Percentiles rank a stretch among this genome's conserved stretches.
Evolutionary conservation across 1,140 invertebrate species (phyloP).

Genomic region (Galendromus occidentalis): DNA sequence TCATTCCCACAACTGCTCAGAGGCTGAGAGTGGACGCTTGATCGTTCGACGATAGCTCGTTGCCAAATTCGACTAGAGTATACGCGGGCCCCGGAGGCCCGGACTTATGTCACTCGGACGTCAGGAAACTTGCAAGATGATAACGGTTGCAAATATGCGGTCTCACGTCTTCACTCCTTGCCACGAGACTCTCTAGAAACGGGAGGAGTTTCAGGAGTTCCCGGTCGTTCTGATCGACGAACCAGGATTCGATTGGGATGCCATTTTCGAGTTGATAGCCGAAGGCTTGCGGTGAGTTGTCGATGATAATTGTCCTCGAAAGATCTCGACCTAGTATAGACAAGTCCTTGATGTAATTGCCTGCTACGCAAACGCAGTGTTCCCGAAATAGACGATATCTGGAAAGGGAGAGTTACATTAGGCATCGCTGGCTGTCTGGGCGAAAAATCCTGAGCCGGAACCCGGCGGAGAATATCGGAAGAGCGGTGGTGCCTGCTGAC

Average conservation of each 20-base stretch:
- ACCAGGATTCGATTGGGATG: slow-evolving; percentile 94
- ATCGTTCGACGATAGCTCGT: no score
- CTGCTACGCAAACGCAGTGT: slow-evolving; percentile 83
- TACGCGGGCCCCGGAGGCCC: no score
- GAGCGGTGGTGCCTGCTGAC: slow-evolving; percentile 30
- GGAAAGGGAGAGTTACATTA: slow-evolving; percentile 14
- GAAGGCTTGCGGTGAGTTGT: slow-evolving; percentile 58
- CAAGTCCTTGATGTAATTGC: slow-evolving; percentile 91
- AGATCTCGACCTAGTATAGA: slow-evolving; percentile 78
- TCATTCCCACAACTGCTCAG: no score
- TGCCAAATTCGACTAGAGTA: no score
- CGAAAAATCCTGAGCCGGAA: neutral
- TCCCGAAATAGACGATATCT: slow-evolving; percentile 70
- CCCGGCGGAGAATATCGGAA: slow-evolving; percentile 5
- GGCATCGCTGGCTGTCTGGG: neutral
- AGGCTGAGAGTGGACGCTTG: no score
- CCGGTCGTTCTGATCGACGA: slow-evolving; percentile 65
- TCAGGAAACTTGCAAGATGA: slow-evolving; percentile 64
- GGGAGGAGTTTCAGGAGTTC: slow-evolving; percentile 81
- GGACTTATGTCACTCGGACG: slow-evolving; percentile 43
- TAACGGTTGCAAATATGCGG: slow-evolving; percentile 72
- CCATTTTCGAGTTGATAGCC: slow-evolving; percentile 71
- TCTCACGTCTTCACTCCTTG: slow-evolving; percentile 59
- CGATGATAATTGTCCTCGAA: slow-evolving; percentile 71
- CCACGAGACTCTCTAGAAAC: slow-evolving; percentile 63